A percentile compares a stretch with the other conserved stretches of the same genome.
These are phyloP conservation scores for Euschistus heros DNA, from an alignment of 1,140 invertebrate species.

Conservation along the genomic window DNA sequence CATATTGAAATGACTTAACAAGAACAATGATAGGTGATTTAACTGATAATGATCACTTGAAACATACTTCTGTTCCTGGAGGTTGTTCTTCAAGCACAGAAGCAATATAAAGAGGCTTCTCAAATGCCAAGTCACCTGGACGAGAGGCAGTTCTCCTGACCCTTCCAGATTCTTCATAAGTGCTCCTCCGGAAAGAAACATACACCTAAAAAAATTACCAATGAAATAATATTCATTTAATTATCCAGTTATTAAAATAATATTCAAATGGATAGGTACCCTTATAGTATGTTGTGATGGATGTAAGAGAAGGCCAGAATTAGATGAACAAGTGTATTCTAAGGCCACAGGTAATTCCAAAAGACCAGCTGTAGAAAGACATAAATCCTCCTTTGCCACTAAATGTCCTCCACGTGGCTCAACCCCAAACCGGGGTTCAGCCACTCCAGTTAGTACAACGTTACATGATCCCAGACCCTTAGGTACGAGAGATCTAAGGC, in stretches of 20 bases:
- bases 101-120: conserved; percentile 71
- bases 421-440: conserved; percentile 63
- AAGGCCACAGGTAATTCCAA: conserved; percentile 69
- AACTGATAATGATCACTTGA: conserved; percentile 29
- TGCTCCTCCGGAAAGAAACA: conserved; percentile 15
- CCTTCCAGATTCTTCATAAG: conserved; percentile 10
- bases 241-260: too few species aligned
- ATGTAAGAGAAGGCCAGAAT: conserved; percentile 9
- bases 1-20: too few species aligned
- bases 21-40: not conserved
- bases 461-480: conserved; percentile 40
- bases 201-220: conserved; percentile 6
- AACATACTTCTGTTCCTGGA: conserved; percentile 66
- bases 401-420: conserved; percentile 67
- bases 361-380: conserved; percentile 57
- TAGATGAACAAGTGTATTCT: conserved; percentile 30
- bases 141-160: conserved; percentile 22
- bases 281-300: conserved; percentile 23
- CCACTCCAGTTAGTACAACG: conserved; percentile 62
- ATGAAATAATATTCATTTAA: too few species aligned
- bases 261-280: not conserved
- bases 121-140: conserved; percentile 49
- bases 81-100: conserved; percentile 84
- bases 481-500: not conserved
- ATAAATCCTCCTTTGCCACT: conserved; percentile 65